Base-by-base conservation (phyloP, 2,797 vertebrate genomes). In the Nyctibius grandis region DNA sequence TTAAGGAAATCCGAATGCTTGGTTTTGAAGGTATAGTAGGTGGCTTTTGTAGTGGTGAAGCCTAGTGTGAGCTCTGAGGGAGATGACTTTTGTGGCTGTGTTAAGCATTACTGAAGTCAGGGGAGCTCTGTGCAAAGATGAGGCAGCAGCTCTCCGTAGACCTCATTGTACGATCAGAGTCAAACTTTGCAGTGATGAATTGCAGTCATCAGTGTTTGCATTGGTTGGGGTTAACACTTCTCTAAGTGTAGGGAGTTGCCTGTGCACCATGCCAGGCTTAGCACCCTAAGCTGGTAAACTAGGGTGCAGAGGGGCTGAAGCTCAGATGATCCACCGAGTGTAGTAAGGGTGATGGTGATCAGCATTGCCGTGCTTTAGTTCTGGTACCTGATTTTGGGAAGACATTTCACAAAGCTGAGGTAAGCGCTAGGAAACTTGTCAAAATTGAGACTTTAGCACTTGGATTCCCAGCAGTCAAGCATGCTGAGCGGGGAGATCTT, bases 221-320 rank as follows among this genome's bases (percentile, higher is more conserved):
- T 3, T 34, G 48, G 15, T 60, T 82, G 50, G 34, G 23, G 25
- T 83, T 73, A 45, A 14, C 48, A n/a, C 11, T 54, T 89, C n/a
- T 40, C 22, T 31, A 1, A 4, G 4, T 2, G 1, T 29, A 38
- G 34, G n/a, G 44, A 50, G 45, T 63, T 77, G 31, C 16, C 57
- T 0, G 0, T 34, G 51, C 65, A 12, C 61, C 20, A 8, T 53
- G 45, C 45, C 1, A 1, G 33, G 40, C 38, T 73, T 48, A 65
- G 72, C 20, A 14, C 15, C 9, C 34, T 10, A 22, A 57, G 4
- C 2, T 85, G 68, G 33, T 68, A 40, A 73, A 45, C 29, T 18
- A 15, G 31, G 15, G 69, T 70, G 60, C 18, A 3, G 0, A 1
- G 51, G 9, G 31, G 13, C n/a, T 57, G 63, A 31, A 48, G 57